Evolutionary conservation across 2,888 invertebrate genomes (phyloP).

Genomic region (Pseudococcus longispinus): DNA sequence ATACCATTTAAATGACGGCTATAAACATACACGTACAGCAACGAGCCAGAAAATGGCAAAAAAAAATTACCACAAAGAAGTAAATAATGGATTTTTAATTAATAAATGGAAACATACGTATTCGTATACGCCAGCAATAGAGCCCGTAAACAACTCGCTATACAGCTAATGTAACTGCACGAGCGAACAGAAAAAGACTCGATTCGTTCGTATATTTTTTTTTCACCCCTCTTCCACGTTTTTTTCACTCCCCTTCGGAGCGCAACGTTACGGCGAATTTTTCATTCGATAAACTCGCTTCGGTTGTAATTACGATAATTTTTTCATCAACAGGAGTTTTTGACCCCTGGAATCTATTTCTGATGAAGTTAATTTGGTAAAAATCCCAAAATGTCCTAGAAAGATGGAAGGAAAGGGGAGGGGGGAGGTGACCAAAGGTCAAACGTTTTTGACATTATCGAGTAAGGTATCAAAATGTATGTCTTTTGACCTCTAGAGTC

Average conservation of each 20-base stretch:
- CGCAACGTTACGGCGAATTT: not conserved
- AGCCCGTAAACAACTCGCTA: not conserved
- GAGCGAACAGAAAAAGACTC: not conserved
- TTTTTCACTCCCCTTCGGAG: not conserved
- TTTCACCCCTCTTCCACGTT: not conserved
- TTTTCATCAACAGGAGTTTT: not conserved
- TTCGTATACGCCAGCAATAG: not conserved
- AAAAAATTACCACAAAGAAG: conserved; percentile 19
- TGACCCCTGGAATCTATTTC: not conserved
- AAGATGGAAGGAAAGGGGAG: no score
- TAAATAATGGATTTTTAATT: conserved; percentile 40
- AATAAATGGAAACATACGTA: conserved; percentile 20
- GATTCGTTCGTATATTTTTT: not conserved
- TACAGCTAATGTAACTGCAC: not conserved
- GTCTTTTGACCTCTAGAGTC: no score
- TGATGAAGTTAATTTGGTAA: no score
- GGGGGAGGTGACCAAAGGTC: no score
- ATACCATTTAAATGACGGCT: not conserved
- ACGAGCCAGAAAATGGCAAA: conserved; percentile 34
- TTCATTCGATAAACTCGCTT: conserved; percentile 5
- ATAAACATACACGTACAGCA: not conserved
- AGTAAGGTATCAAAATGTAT: no score
- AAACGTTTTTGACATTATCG: no score
- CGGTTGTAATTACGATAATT: conserved; percentile 7
- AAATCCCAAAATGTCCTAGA: no score